Percentiles rank a stretch among this genome's conserved stretches.
phyloP scores from a whole-genome alignment of 2,888 invertebrate genomes.

The Lasiommata megera region DNA sequence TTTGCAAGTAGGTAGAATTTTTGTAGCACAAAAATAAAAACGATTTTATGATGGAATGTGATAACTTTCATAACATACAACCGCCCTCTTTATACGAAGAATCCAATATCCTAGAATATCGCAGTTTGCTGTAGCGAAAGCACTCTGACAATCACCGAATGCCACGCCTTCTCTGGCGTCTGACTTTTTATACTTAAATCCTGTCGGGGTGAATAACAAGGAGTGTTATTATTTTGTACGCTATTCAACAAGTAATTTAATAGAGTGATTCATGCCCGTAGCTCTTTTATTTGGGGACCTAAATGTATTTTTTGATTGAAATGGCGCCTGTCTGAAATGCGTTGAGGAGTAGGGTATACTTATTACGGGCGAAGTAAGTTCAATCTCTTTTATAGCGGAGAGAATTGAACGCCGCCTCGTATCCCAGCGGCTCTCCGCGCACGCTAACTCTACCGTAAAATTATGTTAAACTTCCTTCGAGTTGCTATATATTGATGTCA shows the following conservation, averaged over 20 bases:
- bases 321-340: conserved; percentile 50
- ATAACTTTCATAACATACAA: conserved; percentile 12
- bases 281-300: conserved; percentile 37
- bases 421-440: conserved; percentile 55
- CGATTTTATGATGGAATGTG: conserved; percentile 7
- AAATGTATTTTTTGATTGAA: conserved; percentile 47
- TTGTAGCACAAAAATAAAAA: conserved; percentile 5
- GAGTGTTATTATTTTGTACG: conserved; percentile 24
- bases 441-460: conserved; percentile 68
- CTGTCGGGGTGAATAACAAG: conserved; percentile 8
- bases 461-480: conserved; percentile 69
- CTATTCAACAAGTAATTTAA: conserved; percentile 28
- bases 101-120: conserved; percentile 56
- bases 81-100: conserved; percentile 48
- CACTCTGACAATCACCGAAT: conserved; percentile 23
- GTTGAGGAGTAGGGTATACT: conserved; percentile 52
- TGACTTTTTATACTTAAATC: conserved; percentile 18
- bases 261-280: conserved; percentile 15
- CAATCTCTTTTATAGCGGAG: conserved; percentile 74
- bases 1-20: background rate
- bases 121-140: conserved; percentile 21
- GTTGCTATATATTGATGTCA: conserved; percentile 57
- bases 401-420: conserved; percentile 64
- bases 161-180: conserved; percentile 27
- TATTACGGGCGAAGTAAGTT: conserved; percentile 70